Conservation (phyloP, 2,797 vertebrate genomes). For the Epinephelus coioides region DNA sequence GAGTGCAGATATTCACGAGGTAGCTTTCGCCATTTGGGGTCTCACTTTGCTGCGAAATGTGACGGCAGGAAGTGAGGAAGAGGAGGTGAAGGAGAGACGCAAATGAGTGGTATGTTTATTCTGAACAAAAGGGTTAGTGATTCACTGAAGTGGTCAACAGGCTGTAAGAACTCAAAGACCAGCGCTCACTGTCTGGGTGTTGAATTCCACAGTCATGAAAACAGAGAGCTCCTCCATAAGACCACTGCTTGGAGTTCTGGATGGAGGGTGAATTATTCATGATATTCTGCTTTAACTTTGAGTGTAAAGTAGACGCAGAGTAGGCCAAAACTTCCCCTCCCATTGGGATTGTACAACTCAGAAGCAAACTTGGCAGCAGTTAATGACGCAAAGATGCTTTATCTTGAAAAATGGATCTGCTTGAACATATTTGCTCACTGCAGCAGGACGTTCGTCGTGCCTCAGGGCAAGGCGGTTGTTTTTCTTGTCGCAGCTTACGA, state of each 20-base stretch:
- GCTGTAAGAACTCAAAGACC: constrained; percentile 28
- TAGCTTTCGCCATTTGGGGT: constrained; percentile 29
- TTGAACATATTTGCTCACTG: constrained; percentile 60
- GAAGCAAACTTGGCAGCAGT: constrained; percentile 43
- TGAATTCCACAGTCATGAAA: constrained; percentile 68
- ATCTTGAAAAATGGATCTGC: constrained; percentile 67
- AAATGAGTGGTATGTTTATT: constrained; percentile 26
- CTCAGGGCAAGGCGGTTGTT: constrained; percentile 48
- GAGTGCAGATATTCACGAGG: neutral
- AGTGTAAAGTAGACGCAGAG: constrained; percentile 26
- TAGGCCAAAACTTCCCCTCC: constrained; percentile 35
- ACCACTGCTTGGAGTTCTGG: constrained; percentile 18
- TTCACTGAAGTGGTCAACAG: constrained; percentile 26
- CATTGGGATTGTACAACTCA: constrained; percentile 29
- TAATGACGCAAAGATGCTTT: constrained; percentile 51
- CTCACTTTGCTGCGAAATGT: constrained; percentile 70
- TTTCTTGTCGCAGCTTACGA: constrained; percentile 36
- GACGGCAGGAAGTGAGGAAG: constrained; percentile 53
- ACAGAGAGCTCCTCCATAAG: neutral
- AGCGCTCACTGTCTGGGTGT: constrained; percentile 49
- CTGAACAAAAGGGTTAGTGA: constrained; percentile 41
- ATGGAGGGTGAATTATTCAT: constrained; percentile 55
- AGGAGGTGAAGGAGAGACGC: constrained; percentile 14
- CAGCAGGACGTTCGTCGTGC: constrained; percentile 42
- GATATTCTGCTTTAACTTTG: constrained; percentile 43